Base-by-base conservation (phyloP, 2,888 invertebrate species). In the Dione vanillae region DNA sequence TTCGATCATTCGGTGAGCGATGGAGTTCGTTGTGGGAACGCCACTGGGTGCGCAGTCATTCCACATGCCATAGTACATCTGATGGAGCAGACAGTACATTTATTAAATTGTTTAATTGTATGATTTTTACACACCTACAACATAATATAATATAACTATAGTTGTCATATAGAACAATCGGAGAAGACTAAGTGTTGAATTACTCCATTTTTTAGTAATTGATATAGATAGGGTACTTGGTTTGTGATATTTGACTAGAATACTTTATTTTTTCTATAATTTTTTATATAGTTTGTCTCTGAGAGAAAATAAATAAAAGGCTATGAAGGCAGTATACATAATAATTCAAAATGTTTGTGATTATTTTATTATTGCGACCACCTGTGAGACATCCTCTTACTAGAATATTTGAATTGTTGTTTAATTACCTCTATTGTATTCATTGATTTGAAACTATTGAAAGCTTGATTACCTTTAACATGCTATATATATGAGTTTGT, bases 381-480 rank as follows among this genome's bases (percentile, higher is more conserved):
- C 92, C 92, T 78, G 83, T 81, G 89, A 85, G 86, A 85, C 80
- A 86, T 89, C 86, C 85, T 85, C 82, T 20, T 51, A 49, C 82
- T 85, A 86, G 89, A 86, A 86, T 92, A 91, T 92, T 92, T 90
- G 91, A 87, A 88, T 89, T 91, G 85, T 86, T 79, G 83, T 90
- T 91, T 92, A 92, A 92, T 92, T 91, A 91, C 89, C 90, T 87
- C 85, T 85, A 91, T 92, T 92, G 92, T 91, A 87, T 85, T 77
- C 77, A 80, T 82, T 83, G 86, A 83, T 82, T 84, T 79, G 78
- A 80, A 76, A 78, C 79, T 79, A 82, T 83, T 83, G 81, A 78
- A 70, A 43, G 65, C 76, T 77, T 74, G 74, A 78, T 75, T 76
- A 74, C 67, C 69, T 76, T 59, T 51, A 27, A 59, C 51, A 67